Evolutionary conservation across 1,140 invertebrate genomes (phyloP).

Genomic region (Drosophila subobscura): DNA sequence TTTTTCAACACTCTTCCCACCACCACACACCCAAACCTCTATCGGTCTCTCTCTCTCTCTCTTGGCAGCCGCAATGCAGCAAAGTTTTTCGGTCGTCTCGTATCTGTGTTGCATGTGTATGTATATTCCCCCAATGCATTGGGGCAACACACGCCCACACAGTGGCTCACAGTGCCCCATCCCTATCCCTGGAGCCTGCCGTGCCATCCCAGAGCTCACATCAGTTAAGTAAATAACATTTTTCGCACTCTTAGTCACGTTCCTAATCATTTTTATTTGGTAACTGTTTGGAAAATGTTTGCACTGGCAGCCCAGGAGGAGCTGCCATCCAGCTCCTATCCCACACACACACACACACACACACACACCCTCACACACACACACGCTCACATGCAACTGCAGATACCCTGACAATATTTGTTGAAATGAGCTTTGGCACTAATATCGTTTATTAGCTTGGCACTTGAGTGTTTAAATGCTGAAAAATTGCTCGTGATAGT

Average conservation of each 20-base stretch:
- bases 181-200: constrained; percentile 35
- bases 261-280: constrained; percentile 79
- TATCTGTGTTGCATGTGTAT: too few relatives aligned
- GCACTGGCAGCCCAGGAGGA: constrained; percentile 40
- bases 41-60: not conserved
- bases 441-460: constrained; percentile 76
- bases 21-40: not conserved
- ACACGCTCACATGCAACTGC: constrained; percentile 6
- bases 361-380: constrained; percentile 32
- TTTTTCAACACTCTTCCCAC: constrained; percentile 43
- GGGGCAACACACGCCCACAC: constrained; percentile 27
- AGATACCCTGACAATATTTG: constrained; percentile 61
- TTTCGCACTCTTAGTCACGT: constrained; percentile 78
- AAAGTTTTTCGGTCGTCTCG: constrained; percentile 46
- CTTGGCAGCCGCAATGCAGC: constrained; percentile 48
- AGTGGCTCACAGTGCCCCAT: constrained; percentile 16
- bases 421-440: constrained; percentile 72
- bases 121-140: too few relatives aligned
- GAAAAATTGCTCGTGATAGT: constrained; percentile 75
- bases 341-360: constrained; percentile 14
- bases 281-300: constrained; percentile 78
- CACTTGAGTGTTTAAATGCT: constrained; percentile 77
- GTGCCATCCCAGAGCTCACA: constrained; percentile 63
- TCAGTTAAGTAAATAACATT: constrained; percentile 78
- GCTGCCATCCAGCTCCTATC: constrained; percentile 11